Evolutionary conservation across 2,797 vertebrate genomes (phyloP).

Genomic region (Microtus obscurus): DNA sequence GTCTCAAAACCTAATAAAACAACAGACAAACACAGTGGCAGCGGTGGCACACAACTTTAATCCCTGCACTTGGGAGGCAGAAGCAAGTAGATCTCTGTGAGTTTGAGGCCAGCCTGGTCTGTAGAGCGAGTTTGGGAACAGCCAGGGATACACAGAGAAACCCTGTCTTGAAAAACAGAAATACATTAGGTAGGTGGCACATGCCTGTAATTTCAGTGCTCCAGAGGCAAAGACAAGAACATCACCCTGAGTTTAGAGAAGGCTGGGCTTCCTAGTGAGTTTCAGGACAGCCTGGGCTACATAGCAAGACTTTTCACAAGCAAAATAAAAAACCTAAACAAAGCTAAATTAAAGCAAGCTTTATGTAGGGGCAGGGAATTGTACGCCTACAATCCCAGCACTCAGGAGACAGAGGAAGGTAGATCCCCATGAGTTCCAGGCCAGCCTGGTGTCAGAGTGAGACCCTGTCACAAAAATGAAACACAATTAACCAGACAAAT

Average conservation of each 20-base stretch:
- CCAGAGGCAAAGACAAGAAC: neutral
- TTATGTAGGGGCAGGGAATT: fast-evolving
- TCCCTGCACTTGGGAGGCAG: neutral
- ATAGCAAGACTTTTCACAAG: neutral
- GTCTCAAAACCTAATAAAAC: neutral
- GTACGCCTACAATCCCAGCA: neutral
- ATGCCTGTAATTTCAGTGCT: neutral
- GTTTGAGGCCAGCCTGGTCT: neutral
- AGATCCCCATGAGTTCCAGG: neutral
- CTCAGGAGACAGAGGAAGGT: neutral
- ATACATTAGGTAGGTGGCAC: too few relatives aligned
- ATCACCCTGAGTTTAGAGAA: neutral
- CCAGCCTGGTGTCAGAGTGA: neutral
- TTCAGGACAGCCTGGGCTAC: neutral
- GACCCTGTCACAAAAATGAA: neutral
- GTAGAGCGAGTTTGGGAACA: neutral
- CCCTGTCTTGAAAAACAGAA: neutral
- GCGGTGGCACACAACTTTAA: neutral
- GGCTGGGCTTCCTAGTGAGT: neutral
- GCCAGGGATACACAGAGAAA: neutral
- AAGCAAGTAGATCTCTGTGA: neutral
- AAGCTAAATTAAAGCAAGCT: neutral
- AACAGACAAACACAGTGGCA: neutral
- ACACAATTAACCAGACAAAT: neutral
- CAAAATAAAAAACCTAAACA: neutral